Evolutionary conservation across 2,113 vertebrate species (phyloP).

Genomic region (Bambusicola thoracicus): DNA sequence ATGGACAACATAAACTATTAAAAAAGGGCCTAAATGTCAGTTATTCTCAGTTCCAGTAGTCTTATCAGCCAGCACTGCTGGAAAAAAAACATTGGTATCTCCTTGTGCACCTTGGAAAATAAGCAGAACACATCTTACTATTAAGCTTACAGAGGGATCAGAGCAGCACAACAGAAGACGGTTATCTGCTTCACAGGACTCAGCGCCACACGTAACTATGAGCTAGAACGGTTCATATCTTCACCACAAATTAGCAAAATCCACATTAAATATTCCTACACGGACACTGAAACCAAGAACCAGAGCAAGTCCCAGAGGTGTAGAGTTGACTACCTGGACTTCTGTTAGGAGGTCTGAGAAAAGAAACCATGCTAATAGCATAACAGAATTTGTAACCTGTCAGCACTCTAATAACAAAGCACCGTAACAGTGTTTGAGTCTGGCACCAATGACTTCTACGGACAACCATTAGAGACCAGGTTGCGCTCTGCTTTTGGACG

Average conservation of each 20-base stretch:
- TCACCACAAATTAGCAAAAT: background rate
- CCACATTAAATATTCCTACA: background rate
- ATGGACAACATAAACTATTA: background rate
- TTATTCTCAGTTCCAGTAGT: background rate
- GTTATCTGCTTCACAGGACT: background rate
- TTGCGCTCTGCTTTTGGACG: background rate
- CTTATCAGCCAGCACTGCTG: background rate
- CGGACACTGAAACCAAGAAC: background rate
- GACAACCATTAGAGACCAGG: background rate
- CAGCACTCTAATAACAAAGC: background rate
- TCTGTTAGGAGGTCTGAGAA: background rate
- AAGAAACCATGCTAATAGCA: background rate
- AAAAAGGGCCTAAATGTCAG: background rate
- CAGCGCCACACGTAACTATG: background rate
- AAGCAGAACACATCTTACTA: background rate
- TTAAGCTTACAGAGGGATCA: background rate
- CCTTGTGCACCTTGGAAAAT: background rate
- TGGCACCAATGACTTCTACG: background rate
- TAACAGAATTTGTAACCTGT: background rate
- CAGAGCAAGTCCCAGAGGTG: background rate
- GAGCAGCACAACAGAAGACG: background rate
- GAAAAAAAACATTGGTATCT: background rate
- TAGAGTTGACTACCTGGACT: background rate
- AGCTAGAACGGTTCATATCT: background rate
- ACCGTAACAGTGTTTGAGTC: background rate